Percentiles rank a stretch among this genome's conserved stretches.
Evolutionary conservation across 2,888 invertebrate species (phyloP).

Genomic region (Drosophila meridionalis): DNA sequence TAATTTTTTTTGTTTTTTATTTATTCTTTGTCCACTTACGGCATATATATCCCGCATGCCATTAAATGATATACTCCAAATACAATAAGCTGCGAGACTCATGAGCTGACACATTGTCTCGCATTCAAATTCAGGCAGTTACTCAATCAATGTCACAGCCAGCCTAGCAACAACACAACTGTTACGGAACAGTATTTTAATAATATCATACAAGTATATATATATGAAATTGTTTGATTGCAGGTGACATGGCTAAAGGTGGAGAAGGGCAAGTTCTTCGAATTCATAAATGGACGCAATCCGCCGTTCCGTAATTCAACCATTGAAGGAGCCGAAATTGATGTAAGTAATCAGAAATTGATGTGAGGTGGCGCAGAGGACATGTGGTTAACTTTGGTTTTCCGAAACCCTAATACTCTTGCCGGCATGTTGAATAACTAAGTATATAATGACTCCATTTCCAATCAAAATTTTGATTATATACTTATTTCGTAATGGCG

Average conservation of each 20-base stretch:
- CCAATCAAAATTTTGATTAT: background rate
- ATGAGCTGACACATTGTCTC: slow-evolving; percentile 16
- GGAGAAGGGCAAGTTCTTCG: slow-evolving; percentile 89
- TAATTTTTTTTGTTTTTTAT: slow-evolving; percentile 2
- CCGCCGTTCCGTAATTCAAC: slow-evolving; percentile 90
- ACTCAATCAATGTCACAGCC: slow-evolving; percentile 75
- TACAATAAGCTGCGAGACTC: slow-evolving; percentile 4
- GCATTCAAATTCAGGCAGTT: slow-evolving; percentile 44
- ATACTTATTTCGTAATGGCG: background rate
- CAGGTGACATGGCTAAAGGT: slow-evolving; percentile 86
- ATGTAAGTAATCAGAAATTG: slow-evolving; percentile 87
- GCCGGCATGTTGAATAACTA: slow-evolving; percentile 14
- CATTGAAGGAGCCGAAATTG: slow-evolving; percentile 90
- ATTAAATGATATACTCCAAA: slow-evolving; percentile 15
- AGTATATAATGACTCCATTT: slow-evolving; percentile 11
- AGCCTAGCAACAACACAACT: slow-evolving; percentile 12
- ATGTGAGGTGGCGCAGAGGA: background rate
- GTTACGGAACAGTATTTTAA: slow-evolving; percentile 39
- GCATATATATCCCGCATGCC: slow-evolving; percentile 10
- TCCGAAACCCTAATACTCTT: background rate
- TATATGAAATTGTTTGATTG: slow-evolving; percentile 56
- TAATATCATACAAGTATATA: slow-evolving; percentile 32
- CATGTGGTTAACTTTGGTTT: background rate
- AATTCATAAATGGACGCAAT: slow-evolving; percentile 91
- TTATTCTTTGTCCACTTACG: slow-evolving; percentile 3